Conservation (phyloP, 2,113 vertebrate genomes). For the Saguinus midas region DNA sequence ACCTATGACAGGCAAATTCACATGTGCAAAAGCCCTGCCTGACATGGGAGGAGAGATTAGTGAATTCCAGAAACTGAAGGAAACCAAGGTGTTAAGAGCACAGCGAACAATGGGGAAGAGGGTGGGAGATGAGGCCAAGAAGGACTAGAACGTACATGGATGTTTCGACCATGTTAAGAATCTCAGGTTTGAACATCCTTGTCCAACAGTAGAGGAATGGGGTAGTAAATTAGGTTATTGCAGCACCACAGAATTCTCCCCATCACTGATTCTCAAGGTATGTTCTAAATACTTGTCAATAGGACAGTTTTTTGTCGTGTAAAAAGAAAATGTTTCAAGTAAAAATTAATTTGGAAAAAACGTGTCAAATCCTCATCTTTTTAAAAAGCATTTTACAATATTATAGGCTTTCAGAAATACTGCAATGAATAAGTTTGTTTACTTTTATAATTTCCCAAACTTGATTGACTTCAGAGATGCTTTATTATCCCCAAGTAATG, state of each 20-base stretch:
- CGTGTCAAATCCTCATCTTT: neutral
- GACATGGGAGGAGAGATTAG: neutral
- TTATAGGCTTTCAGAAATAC: neutral
- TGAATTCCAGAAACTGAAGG: neutral
- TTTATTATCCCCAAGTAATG: slow-evolving; percentile 17
- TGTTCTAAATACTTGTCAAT: neutral
- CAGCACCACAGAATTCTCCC: neutral
- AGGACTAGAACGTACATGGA: neutral
- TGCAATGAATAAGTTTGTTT: slow-evolving; percentile 4
- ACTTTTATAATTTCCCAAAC: slow-evolving; percentile 34
- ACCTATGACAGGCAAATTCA: neutral
- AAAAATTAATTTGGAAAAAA: slow-evolving; percentile 48
- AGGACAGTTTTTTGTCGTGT: neutral
- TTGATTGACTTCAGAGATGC: neutral
- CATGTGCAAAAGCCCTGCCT: neutral
- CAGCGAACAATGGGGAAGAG: neutral
- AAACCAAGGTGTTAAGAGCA: neutral
- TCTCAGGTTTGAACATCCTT: neutral
- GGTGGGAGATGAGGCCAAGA: neutral
- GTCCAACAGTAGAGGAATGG: neutral
- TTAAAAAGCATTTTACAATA: slow-evolving; percentile 8
- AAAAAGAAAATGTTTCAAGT: neutral
- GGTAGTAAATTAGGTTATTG: neutral
- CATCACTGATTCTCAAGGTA: neutral
- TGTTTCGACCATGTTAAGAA: neutral